phyloP scores from a whole-genome alignment of 2,113 vertebrate species.

The Brachypteracias leptosomus region DNA sequence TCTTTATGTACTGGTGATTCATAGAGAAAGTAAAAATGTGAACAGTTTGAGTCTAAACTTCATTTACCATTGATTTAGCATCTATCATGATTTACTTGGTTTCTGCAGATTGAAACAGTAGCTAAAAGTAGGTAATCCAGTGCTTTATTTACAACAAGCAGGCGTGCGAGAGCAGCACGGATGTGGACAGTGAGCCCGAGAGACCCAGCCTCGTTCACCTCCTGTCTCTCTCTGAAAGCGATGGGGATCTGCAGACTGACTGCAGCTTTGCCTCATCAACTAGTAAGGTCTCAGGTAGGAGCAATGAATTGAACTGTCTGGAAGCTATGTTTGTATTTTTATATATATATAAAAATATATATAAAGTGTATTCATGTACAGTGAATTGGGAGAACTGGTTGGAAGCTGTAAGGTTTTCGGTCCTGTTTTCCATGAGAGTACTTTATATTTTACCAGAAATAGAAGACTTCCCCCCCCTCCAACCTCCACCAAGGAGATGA shows the following conservation, averaged over 20 bases:
- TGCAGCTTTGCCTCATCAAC: constrained; percentile 28
- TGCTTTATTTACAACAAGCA: constrained; percentile 7
- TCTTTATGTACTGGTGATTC: not conserved
- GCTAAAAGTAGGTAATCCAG: not conserved
- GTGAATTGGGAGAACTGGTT: not conserved
- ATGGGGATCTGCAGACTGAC: constrained; percentile 49
- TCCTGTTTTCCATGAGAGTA: not conserved
- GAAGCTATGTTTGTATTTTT: not conserved
- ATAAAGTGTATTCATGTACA: not conserved
- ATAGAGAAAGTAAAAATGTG: not conserved
- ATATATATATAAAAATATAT: not conserved
- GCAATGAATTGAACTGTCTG: not conserved
- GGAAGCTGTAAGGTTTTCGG: not conserved
- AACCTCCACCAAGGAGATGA: not conserved
- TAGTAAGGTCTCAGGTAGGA: constrained; percentile 67
- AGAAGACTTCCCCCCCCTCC: not conserved
- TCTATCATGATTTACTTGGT: not conserved
- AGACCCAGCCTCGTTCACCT: not conserved
- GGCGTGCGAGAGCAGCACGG: constrained; percentile 59
- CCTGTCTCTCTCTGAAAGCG: constrained; percentile 54
- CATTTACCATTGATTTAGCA: not conserved
- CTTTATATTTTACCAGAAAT: not conserved
- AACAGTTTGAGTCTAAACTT: not conserved
- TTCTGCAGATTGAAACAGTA: not conserved
- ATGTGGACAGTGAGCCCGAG: constrained; percentile 63